Evolutionary conservation across 2,888 invertebrate genomes (phyloP).

Genomic region (Tinea semifulvella): DNA sequence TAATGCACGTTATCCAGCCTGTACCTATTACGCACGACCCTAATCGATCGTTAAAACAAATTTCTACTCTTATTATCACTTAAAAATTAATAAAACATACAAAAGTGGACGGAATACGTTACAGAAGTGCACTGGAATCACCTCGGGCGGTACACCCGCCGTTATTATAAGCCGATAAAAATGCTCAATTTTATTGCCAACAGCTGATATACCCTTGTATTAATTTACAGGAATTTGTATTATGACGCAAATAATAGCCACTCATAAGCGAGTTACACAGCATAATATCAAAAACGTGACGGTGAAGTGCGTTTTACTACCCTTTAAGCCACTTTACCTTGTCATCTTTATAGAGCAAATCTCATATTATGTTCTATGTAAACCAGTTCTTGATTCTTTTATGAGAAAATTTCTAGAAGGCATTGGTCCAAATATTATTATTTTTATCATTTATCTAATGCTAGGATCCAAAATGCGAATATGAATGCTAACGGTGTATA

Average conservation of each 20-base stretch:
- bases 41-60: neutral
- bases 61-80: conserved; percentile 9
- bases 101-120: conserved; percentile 11
- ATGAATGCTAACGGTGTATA: too few relatives aligned
- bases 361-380: too few relatives aligned
- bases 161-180: conserved; percentile 7
- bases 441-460: too few relatives aligned
- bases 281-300: conserved; percentile 14
- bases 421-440: too few relatives aligned
- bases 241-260: conserved; percentile 7
- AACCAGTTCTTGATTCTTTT: too few relatives aligned
- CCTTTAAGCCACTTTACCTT: too few relatives aligned
- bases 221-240: conserved; percentile 6
- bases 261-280: conserved; percentile 1
- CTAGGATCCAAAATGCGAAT: too few relatives aligned
- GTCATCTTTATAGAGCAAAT: too few relatives aligned
- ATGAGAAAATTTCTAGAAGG: too few relatives aligned
- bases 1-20: conserved; percentile 11
- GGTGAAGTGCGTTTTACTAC: neutral
- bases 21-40: neutral
- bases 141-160: conserved; percentile 3
- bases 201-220: neutral
- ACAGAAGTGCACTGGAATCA: neutral
- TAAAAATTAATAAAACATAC: conserved; percentile 4
- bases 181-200: conserved; percentile 3